Percentiles rank a stretch among this genome's conserved stretches.
phyloP scores from a whole-genome alignment of 2,888 invertebrate genomes.

The Tachina lurida region DNA sequence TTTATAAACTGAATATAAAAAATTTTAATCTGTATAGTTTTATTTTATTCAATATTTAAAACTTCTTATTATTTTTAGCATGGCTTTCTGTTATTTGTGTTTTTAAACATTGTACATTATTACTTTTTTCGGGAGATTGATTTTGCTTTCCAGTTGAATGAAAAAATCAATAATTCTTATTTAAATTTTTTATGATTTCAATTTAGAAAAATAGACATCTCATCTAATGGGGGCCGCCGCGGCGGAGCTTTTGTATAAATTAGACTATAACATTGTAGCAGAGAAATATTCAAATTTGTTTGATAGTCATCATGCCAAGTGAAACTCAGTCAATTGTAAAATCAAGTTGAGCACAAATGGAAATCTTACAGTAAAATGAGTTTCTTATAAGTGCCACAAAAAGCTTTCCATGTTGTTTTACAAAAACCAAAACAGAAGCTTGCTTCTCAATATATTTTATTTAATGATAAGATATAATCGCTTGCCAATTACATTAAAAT shows the following conservation, averaged over 20 bases:
- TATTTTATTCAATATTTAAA: background rate
- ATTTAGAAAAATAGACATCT: slow-evolving; percentile 29
- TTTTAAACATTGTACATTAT: background rate
- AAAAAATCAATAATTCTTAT: slow-evolving; percentile 27
- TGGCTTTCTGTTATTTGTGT: background rate
- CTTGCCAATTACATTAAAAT: background rate
- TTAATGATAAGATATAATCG: background rate
- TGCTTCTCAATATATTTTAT: background rate
- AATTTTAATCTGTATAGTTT: no score
- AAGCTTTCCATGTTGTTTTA: background rate
- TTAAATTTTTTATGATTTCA: slow-evolving; percentile 16
- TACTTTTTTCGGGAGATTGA: slow-evolving; percentile 17
- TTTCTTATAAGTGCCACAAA: background rate
- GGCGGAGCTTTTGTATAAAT: background rate
- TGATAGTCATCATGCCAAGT: slow-evolving; percentile 15
- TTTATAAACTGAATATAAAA: no score
- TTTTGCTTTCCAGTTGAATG: slow-evolving; percentile 25
- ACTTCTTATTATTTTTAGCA: background rate
- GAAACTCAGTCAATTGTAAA: slow-evolving; percentile 65
- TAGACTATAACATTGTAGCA: background rate
- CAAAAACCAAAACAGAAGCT: background rate
- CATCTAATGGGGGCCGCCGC: background rate
- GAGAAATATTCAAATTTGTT: background rate
- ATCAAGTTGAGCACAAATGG: slow-evolving; percentile 52
- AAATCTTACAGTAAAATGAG: slow-evolving; percentile 15